Conservation (phyloP, 2,113 vertebrate species). For the Sinosuthora webbiana region DNA sequence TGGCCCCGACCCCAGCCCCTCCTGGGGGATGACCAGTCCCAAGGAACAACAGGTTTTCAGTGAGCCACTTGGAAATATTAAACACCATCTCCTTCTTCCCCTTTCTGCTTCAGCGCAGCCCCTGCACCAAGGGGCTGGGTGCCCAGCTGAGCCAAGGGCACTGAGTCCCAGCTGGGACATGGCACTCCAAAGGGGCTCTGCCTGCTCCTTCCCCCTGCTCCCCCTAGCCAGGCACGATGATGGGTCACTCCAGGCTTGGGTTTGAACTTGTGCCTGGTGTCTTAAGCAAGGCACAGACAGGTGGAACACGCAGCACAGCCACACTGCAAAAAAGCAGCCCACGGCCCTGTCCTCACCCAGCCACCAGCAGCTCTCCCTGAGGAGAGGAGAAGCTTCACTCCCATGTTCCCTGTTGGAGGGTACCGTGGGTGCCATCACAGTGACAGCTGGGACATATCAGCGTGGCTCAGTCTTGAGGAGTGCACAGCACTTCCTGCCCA, state of each 20-base stretch:
- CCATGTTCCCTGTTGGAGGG: accelerated
- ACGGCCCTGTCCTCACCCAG: not conserved
- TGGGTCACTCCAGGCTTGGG: not conserved
- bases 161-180: not conserved
- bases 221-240: accelerated
- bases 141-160: not conserved
- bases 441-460: not conserved
- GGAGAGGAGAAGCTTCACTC: not conserved
- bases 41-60: not conserved
- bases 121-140: accelerated
- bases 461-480: accelerated
- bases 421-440: not conserved
- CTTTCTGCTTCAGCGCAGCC: accelerated
- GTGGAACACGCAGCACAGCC: accelerated
- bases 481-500: accelerated
- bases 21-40: accelerated
- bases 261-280: not conserved
- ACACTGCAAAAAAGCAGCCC: not conserved
- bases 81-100: not conserved
- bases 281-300: accelerated
- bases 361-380: not conserved
- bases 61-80: not conserved
- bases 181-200: not conserved
- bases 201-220: not conserved
- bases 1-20: accelerated